Base-by-base conservation (phyloP, 2,888 invertebrate genomes). In the Paralinhomoeus sp. region DNA sequence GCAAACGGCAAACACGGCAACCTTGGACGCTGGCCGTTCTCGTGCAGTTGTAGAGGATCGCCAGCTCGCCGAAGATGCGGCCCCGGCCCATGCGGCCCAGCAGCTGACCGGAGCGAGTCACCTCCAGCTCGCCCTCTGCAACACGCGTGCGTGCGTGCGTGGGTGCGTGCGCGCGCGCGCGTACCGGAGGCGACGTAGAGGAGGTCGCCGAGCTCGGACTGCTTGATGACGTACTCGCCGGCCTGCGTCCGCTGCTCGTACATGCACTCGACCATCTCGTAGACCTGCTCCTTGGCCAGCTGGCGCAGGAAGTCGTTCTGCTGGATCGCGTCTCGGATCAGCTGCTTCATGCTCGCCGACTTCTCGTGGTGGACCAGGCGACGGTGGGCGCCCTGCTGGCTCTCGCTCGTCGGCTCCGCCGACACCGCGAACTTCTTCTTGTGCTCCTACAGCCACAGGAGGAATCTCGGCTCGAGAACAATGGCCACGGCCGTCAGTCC, bases 31-130 rank as follows among this genome's bases (percentile, higher is more conserved):
- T 80, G 1, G 85, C 84, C 51, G 81, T 77, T 49, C 87, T 70
- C 57, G 80, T 82, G 34, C 85, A 84, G 66, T 85, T 85, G 66
- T 91, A 89, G 27, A 91, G 69, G 52, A 91, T 77, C 9, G 89
- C 87, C 42, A 91, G 69, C 68, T 91, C 91, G 1, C 91, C 89
- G 58, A 68, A 89, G 73, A 48, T 82, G 75, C 57, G 77, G 7
- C 80, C 81, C 0, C 80, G 74, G 0, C 77, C 77, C 62, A 91
- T 78, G 46, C 72, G 77, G 37, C 76, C 76, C 39, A 85, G 74
- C 2, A 75, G 73, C 57, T 76, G 73, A 13, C 74, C 77, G 37
- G 77, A 75, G 57, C 84, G 78, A 31, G 79, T 73, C 17, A 89
- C 81, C 63, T 85, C 80, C 57, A 80, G 78, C 51, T 75, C 75